Percentiles rank a stretch among this genome's conserved stretches.
These are phyloP conservation scores for Paramormyrops kingsleyae DNA, from an alignment of 2,113 vertebrate species.

Conservation along the genomic window DNA sequence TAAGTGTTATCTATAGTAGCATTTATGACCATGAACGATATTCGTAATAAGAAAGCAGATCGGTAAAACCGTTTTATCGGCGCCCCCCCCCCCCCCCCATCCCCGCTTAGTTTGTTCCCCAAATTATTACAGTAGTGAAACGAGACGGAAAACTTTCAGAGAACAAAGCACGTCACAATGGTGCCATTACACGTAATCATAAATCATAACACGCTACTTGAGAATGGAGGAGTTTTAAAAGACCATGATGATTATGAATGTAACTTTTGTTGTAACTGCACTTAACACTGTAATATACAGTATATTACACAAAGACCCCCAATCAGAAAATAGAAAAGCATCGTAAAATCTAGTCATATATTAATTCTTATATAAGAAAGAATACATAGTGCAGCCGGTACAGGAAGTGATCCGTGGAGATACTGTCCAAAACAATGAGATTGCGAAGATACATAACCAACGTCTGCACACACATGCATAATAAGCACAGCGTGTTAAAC, in stretches of 20 bases:
- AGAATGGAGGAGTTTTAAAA: background rate
- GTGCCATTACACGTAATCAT: background rate
- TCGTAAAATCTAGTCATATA: background rate
- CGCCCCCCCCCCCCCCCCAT: background rate
- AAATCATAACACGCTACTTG: background rate
- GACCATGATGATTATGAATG: background rate
- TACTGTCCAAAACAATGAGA: background rate
- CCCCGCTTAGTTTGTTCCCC: background rate
- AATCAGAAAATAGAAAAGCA: background rate
- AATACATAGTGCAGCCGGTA: background rate
- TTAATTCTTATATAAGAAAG: background rate
- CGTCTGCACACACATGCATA: background rate
- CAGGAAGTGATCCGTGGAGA: background rate
- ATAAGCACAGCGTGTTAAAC: background rate
- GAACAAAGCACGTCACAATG: background rate
- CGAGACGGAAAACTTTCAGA: background rate
- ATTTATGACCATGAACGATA: background rate
- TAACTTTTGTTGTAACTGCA: background rate
- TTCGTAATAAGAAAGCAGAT: background rate
- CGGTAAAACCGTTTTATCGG: background rate
- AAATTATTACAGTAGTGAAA: background rate
- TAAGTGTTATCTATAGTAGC: background rate
- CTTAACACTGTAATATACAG: background rate
- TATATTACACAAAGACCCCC: background rate
- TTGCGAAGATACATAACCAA: background rate